Evolutionary conservation across 2,888 invertebrate species (phyloP), one percentile per base, ranked within the genome.

Genomic region (Artemia sp.): DNA sequence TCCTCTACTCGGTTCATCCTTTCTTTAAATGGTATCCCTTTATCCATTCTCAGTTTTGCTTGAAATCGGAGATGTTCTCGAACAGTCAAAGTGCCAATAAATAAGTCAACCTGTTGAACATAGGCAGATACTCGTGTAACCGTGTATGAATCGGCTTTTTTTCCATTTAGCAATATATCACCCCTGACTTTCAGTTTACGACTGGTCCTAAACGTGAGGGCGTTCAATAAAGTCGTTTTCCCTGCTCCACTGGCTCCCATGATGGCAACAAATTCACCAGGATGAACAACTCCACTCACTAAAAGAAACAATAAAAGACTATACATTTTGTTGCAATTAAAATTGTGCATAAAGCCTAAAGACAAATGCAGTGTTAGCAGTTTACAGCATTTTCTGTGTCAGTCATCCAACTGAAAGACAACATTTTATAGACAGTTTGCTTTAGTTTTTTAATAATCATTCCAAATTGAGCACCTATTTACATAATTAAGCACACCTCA

Each of bases 51-150:
- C 75, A 90, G 81, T 69, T 86, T 82, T 14, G 88, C 87, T 70
- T 74, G 66, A n/a, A 73, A 72, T 68, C 88, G 83, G 7, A 95
- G 83, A 79, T 94, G 94, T 76, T 95, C 94, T 72, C 83, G 82
- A 0, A 93, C 92, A 2, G 93, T 93, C 68, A 95, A 81, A 0
- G 89, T 90, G 0, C 91, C 90, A 74, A 95, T 88, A 77, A 95
- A 95, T 69, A 94, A 80, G 78, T 95, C 94, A 75, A 93, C 89
- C 77, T 95, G 95, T 76, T 94, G 93, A 0, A 95, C 92, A 75
- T 94, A 95, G 0, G 92, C 92, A 24, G 90, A 89, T 52, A 89
- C 82, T 10, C 88, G 86, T 69, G 86, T 86, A 76, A 89, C 81
- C 64, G 85, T 84, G 72, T 84, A 85, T 12, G 85, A 84, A 50